phyloP scores from a whole-genome alignment of 1,140 invertebrate species.

The Oryzaephilus surinamensis region DNA sequence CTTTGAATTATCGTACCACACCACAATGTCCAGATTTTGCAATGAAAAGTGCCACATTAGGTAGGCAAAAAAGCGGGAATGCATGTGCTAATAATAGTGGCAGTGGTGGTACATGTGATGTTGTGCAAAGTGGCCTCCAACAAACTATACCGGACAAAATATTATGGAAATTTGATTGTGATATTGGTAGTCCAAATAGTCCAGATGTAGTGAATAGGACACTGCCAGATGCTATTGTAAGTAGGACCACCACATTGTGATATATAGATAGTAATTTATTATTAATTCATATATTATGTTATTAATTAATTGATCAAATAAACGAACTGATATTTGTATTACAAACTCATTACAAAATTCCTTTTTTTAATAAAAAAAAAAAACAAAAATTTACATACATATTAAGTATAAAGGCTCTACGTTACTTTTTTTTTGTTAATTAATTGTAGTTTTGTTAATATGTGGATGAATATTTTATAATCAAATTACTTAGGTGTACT shows the following conservation, averaged over 20 bases:
- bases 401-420: not conserved
- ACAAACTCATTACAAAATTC: too few species aligned
- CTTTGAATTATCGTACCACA: slow-evolving; percentile 27
- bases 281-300: slow-evolving; percentile 3
- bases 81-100: not conserved
- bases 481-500: not conserved
- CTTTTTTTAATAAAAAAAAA: not conserved
- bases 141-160: slow-evolving; percentile 27
- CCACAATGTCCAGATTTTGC: slow-evolving; percentile 23
- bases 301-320: slow-evolving; percentile 5
- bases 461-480: too few species aligned
- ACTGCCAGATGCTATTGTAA: slow-evolving; percentile 30
- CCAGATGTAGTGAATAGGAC: slow-evolving; percentile 31
- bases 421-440: not conserved
- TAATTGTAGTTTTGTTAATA: not conserved
- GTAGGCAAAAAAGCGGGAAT: slow-evolving; percentile 10
- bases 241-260: slow-evolving; percentile 36
- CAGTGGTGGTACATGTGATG: slow-evolving; percentile 17
- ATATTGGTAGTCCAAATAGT: slow-evolving; percentile 31
- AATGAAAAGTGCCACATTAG: slow-evolving; percentile 24
- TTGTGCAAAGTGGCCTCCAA: slow-evolving; percentile 21
- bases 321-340: slow-evolving; percentile 14
- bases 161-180: slow-evolving; percentile 36
- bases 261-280: slow-evolving; percentile 21
- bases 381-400: not conserved